Evolutionary conservation across 2,888 invertebrate species (phyloP).

Genomic region (Enchytraeus crypticus): DNA sequence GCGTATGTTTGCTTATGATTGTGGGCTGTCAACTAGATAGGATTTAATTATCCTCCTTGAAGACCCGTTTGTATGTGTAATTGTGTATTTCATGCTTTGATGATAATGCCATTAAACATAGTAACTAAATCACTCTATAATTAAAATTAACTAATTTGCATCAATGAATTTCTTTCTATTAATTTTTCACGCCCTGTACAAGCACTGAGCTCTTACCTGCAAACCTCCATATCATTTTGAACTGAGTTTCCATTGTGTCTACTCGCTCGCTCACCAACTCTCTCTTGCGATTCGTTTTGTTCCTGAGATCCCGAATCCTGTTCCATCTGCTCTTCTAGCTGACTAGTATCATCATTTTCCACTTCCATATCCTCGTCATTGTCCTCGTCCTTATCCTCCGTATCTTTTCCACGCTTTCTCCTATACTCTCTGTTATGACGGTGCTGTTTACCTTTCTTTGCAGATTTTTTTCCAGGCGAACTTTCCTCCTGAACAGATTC

Average conservation of each 20-base stretch:
- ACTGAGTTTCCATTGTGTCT: background rate
- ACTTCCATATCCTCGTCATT: background rate
- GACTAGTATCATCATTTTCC: background rate
- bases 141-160: no score
- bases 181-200: no score
- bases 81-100: no score
- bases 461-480: background rate
- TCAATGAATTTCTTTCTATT: no score
- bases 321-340: no score
- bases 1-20: no score
- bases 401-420: background rate
- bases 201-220: conserved; percentile 30
- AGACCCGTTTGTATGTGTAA: no score
- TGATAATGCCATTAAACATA: no score
- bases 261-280: background rate
- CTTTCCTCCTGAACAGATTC: conserved; percentile 2
- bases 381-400: background rate
- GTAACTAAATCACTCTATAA: no score
- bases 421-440: background rate
- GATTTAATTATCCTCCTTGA: no score
- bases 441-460: background rate
- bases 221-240: conserved; percentile 32
- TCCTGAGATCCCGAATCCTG: background rate
- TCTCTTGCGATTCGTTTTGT: background rate
- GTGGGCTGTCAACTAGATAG: no score